Evolutionary conservation across 2,113 vertebrate species (phyloP), one percentile per base, ranked within the genome.

Genomic region (Periophthalmodon schlosseri): DNA sequence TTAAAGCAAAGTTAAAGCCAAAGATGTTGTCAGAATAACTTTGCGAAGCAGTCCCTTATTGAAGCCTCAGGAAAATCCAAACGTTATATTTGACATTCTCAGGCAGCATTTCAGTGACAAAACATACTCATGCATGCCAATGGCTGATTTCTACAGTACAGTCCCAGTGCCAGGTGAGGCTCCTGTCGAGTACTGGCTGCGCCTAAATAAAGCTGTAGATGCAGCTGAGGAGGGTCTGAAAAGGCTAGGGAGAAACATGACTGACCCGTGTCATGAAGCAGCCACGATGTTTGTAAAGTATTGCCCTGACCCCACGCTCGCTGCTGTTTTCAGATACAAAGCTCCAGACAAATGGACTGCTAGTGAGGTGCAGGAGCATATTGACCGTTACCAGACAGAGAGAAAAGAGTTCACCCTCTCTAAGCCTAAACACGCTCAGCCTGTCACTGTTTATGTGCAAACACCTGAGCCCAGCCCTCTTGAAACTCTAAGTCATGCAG

Each of bases 231-330:
- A 85, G 2, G 65, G 79, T 13, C 28, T 81, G 24, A 77, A 21
- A 6, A 83, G 80, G 13, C 72, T 78, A 1, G 78, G 78, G 0
- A 2, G 57, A 0, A 68, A n/a, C 2, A 33, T 86, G 5, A 77
- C 83, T 0, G 58, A 80, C 1, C 76, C 76, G 0, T 50, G 72
- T 21, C 70, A 66, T 2, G 77, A 89, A 1, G 84, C 52, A 3
- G 63, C 54, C 0, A 85, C 81, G 81, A 82, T 84, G 77, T 85
- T 89, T 36, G 47, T 87, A 0, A 87, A 89, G 23, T 46, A 86
- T 7, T 83, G 85, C 13, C 85, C 75, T 13, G 78, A 90, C 2
- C 74, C 75, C 1, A 8, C 50, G 0, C 72, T 88, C 0, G 21
- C 81, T 44, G 52, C 58, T 0, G 44, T 82, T 6, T 24, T 88